Evolutionary conservation across 2,797 vertebrate species (phyloP), one percentile per base, ranked within the genome.

Genomic region (Coilia nasus): DNA sequence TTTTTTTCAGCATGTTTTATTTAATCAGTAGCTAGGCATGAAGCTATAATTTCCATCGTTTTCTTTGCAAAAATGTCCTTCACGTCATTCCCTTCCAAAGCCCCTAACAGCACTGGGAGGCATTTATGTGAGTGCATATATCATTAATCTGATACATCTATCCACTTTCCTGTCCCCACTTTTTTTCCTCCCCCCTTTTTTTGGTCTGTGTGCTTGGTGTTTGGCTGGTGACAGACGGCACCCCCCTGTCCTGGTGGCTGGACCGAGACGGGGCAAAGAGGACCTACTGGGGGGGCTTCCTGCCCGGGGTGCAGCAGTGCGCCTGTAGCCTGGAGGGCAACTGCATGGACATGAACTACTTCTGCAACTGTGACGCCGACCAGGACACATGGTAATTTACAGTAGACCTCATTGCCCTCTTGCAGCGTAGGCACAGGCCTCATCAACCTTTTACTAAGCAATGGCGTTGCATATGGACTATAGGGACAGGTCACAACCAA

Each of bases 291-390:
- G 96, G 96, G 88, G 96, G 96, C 15, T 96, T 94, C 46, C 91
- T 94, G 59, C 97, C 97, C 0, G 96, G 96, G 87, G 93, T 96
- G 85, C 96, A 97, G 71, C 96, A 96, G 82, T 97, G 97, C 85
- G 94, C 95, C 56, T 97, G 97, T 88, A 97, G 96, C 88, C 88
- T 97, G 87, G 96, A 97, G 78, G 96, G 96, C 89, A 97, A 95
- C 91, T 97, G 97, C 90, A 91, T 96, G 89, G 96, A 97, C 88
- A 93, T 95, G 91, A 95, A 91, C 88, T 96, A 96, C 89, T 97
- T 96, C 92, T 97, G 96, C 92, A 97, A 97, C 90, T 97, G 97
- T 88, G 96, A 97, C 0, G 96, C 96, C 50, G 96, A 96, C 92
- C 95, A 90, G 91, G 94, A 96, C 81, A 94, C 96, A 91, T 97